Conservation (phyloP, 2,113 vertebrate genomes). For the Cephalopholis sonnerati region DNA sequence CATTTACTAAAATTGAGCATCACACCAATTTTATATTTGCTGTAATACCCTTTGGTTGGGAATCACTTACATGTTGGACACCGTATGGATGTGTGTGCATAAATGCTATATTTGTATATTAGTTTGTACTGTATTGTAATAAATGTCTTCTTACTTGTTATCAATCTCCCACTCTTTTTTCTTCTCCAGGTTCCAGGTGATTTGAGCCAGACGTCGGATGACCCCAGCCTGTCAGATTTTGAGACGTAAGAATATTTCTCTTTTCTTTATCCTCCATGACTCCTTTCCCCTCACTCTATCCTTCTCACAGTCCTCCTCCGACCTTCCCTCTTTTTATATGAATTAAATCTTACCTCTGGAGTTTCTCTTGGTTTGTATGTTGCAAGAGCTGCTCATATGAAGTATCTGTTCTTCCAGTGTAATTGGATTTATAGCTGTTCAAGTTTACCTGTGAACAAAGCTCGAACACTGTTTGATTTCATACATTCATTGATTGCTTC, state of each 20-base stretch:
- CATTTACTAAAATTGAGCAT: too few relatives aligned
- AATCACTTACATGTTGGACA: too few relatives aligned
- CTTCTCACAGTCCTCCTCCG: not conserved
- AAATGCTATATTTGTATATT: too few relatives aligned
- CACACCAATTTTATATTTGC: too few relatives aligned
- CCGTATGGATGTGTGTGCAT: too few relatives aligned
- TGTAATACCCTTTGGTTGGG: too few relatives aligned
- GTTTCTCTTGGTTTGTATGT: not conserved
- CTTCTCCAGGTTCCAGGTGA: slow-evolving; percentile 92
- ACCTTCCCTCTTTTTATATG: not conserved
- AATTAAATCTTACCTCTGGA: not conserved
- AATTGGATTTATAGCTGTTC: not conserved
- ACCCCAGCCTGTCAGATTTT: slow-evolving; percentile 98
- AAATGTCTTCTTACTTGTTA: not conserved
- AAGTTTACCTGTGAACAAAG: not conserved
- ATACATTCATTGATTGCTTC: not conserved
- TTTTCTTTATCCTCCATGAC: not conserved
- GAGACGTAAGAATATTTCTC: slow-evolving; percentile 91
- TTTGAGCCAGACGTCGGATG: slow-evolving; percentile 98
- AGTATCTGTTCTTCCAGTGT: not conserved
- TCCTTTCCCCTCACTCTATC: not conserved
- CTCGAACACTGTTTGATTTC: slow-evolving; percentile 13
- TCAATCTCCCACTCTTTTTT: not conserved
- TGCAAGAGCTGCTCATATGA: not conserved
- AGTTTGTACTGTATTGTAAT: not conserved